A percentile compares a stretch with the other conserved stretches of the same genome.
Evolutionary conservation across 2,113 vertebrate species (phyloP).

Genomic region (Cavia porcellus): DNA sequence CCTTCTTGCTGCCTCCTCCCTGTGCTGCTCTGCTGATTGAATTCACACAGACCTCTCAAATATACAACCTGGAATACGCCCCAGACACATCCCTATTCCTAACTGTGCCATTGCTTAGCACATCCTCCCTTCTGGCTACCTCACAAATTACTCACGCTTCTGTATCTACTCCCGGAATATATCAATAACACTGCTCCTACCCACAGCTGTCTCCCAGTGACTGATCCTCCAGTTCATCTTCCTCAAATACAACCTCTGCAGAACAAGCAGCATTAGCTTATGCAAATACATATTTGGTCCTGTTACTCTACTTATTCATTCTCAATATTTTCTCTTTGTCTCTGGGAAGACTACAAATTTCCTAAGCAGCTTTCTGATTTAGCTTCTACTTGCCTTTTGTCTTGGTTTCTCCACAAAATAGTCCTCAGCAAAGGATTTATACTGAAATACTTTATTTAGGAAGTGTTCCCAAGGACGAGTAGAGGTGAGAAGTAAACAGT

Average conservation of each 20-base stretch:
- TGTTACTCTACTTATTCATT: background rate
- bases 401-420: background rate
- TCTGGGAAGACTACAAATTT: background rate
- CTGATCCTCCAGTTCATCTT: background rate
- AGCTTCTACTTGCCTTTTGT: background rate
- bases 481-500: background rate
- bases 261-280: background rate
- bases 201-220: fast-evolving
- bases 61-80: background rate
- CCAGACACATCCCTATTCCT: no score
- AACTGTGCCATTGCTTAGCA: fast-evolving
- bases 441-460: background rate
- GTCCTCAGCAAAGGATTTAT: background rate
- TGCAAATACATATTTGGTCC: background rate
- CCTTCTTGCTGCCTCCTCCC: background rate
- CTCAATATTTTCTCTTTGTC: background rate
- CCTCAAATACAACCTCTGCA: background rate
- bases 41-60: background rate
- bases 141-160: fast-evolving
- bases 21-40: no score
- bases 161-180: fast-evolving
- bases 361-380: background rate
- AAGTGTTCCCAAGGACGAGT: background rate
- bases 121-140: no score
- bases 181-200: fast-evolving